Percentiles rank a stretch among this genome's conserved stretches.
Conservation (phyloP, 1,140 invertebrate species). For the Acromyrmex charruanus region DNA sequence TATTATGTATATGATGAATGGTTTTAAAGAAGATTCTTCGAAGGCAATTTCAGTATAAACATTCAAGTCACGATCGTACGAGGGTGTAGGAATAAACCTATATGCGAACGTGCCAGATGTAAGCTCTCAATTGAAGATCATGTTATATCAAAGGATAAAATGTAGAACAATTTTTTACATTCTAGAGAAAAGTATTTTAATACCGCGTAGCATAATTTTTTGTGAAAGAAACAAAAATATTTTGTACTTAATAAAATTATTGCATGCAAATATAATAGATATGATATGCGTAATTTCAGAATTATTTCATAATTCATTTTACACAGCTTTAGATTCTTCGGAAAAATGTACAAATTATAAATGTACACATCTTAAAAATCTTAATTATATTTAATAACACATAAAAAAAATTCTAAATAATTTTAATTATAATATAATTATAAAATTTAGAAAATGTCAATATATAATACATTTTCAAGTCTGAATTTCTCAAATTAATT, state of each 20-base stretch:
- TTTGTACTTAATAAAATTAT: too few species aligned
- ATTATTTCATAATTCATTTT: too few species aligned
- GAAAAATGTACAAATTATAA: too few species aligned
- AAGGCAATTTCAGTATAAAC: not conserved
- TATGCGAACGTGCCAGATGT: constrained; percentile 8
- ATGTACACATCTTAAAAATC: too few species aligned
- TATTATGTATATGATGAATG: not conserved
- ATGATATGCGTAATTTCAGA: too few species aligned
- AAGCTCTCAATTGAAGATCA: constrained; percentile 10
- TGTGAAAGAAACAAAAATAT: too few species aligned
- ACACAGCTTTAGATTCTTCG: too few species aligned
- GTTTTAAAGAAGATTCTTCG: not conserved
- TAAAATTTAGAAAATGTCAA: not conserved
- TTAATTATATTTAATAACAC: too few species aligned
- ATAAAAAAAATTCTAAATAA: too few species aligned
- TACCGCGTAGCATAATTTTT: too few species aligned
- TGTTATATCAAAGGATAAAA: not conserved
- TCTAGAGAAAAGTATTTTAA: not conserved
- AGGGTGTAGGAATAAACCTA: not conserved
- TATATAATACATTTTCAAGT: not conserved
- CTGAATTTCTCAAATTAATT: not conserved
- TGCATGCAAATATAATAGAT: too few species aligned
- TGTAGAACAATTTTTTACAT: not conserved
- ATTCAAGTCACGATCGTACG: constrained; percentile 45
- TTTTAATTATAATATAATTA: not conserved